Conservation (phyloP, 2,888 invertebrate genomes). For the Tetragonula carbonaria region DNA sequence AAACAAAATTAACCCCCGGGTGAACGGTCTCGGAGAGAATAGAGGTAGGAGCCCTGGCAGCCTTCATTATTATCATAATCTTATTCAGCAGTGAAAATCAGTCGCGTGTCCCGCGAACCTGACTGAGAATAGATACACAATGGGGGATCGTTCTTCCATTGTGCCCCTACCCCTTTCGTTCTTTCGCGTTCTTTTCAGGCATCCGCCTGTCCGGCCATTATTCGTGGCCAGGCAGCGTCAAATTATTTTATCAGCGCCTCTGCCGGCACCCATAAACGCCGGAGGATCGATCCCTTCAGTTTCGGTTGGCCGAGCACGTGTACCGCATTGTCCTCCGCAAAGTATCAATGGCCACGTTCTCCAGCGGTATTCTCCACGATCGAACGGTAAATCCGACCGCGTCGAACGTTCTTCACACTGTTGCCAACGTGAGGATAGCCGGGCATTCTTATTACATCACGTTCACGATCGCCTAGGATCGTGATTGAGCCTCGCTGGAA, state of each 20-base stretch:
- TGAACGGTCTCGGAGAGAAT: conserved; percentile 7
- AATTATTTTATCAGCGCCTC: conserved; percentile 71
- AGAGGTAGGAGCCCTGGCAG: conserved; percentile 45
- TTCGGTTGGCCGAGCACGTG: conserved; percentile 42
- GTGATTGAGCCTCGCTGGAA: background rate
- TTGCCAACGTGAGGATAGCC: background rate
- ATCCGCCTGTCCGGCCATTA: conserved; percentile 56
- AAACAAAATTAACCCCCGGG: conserved; percentile 74
- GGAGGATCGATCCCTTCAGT: conserved; percentile 59
- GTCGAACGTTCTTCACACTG: conserved; percentile 6
- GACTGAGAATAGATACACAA: conserved; percentile 69
- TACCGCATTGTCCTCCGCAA: conserved; percentile 34
- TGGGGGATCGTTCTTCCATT: conserved; percentile 73
- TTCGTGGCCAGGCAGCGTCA: conserved; percentile 63
- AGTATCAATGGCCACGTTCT: conserved; percentile 13
- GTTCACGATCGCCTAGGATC: background rate
- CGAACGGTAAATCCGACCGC: background rate
- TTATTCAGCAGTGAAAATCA: conserved; percentile 81
- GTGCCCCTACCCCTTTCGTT: conserved; percentile 65
- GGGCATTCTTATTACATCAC: background rate
- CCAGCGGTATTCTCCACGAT: background rate
- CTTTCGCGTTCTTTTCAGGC: conserved; percentile 60
- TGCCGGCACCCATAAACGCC: conserved; percentile 62
- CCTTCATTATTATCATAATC: conserved; percentile 81
- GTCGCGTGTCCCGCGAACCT: conserved; percentile 74